phyloP scores from a whole-genome alignment of 2,113 vertebrate genomes.

The Felis catus region F.catus_Fca126_mat1.0 CM031425.1:56431501-56432000 shows the following conservation, averaged over 20 bases:
- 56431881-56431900: rapidly evolving
- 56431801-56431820: constrained; percentile 95
- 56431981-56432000: not conserved
- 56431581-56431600: not conserved
- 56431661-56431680: too few species aligned
- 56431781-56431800: constrained; percentile 98
- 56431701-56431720: not conserved
- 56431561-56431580: not conserved
- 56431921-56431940: too few species aligned
- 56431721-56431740: rapidly evolving
- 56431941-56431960: rapidly evolving
- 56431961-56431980: not conserved
- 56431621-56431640: rapidly evolving
- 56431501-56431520: not conserved
- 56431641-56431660: too few species aligned
- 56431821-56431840: constrained; percentile 90
- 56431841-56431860: not conserved
- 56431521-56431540: not conserved
- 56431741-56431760: rapidly evolving
- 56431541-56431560: not conserved
- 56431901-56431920: not conserved
- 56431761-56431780: not conserved
- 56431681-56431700: not conserved
- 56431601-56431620: not conserved
- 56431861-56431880: rapidly evolving